Evolutionary conservation across 2,888 invertebrate species (phyloP).

Genomic region (Platyscelio sp.): DNA sequence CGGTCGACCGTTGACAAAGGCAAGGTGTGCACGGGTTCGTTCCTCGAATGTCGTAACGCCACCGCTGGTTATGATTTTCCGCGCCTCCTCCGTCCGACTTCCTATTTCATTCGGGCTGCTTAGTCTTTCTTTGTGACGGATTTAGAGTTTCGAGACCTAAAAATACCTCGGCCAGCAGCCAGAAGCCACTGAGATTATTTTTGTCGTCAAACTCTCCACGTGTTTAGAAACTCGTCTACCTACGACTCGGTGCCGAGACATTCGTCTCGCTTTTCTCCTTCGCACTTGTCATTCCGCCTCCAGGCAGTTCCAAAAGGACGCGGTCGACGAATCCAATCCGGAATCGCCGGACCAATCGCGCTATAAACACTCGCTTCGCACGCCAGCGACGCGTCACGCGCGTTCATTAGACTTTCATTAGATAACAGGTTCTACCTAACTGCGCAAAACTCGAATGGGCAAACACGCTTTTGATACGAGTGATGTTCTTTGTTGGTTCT

Average conservation of each 20-base stretch:
- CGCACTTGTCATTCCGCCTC: too few relatives aligned
- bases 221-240: constrained; percentile 73
- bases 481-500: too few relatives aligned
- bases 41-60: constrained; percentile 41
- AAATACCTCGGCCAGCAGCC: constrained; percentile 78
- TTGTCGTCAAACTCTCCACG: constrained; percentile 78
- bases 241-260: constrained; percentile 19
- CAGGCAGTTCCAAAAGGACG: too few relatives aligned
- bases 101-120: constrained; percentile 68
- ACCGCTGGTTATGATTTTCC: constrained; percentile 55
- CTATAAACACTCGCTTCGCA: too few relatives aligned
- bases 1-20: constrained; percentile 1
- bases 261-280: too few relatives aligned
- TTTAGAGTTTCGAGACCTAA: constrained; percentile 78
- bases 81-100: constrained; percentile 40
- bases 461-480: too few relatives aligned
- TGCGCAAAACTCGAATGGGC: too few relatives aligned
- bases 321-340: too few relatives aligned
- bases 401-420: too few relatives aligned
- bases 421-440: too few relatives aligned
- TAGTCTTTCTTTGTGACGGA: constrained; percentile 80
- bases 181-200: constrained; percentile 78
- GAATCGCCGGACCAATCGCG: too few relatives aligned
- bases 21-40: constrained; percentile 18
- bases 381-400: too few relatives aligned